Conservation (phyloP, 1,140 invertebrate species). For the Homalodisca vitripennis region DNA sequence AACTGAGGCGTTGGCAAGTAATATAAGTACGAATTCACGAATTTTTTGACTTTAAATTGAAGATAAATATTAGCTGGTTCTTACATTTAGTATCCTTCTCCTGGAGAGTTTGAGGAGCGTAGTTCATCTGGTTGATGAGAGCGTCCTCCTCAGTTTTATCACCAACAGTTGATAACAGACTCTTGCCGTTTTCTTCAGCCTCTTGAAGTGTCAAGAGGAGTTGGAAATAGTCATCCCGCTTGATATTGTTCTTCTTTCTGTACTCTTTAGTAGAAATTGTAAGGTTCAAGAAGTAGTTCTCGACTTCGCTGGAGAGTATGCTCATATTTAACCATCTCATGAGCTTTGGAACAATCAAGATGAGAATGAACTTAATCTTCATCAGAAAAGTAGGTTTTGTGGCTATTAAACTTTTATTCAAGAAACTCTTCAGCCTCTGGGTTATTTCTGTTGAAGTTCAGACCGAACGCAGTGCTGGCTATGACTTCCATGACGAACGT, state of each 20-base stretch:
- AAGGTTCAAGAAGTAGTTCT: conserved; percentile 41
- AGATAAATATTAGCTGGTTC: too few species aligned
- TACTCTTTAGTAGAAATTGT: conserved; percentile 47
- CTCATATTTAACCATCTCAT: not conserved
- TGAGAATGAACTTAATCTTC: conserved; percentile 24
- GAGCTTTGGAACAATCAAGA: conserved; percentile 16
- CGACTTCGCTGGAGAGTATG: conserved; percentile 33
- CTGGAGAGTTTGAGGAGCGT: not conserved
- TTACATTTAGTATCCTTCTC: too few species aligned
- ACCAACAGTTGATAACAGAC: not conserved
- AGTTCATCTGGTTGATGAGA: conserved; percentile 24
- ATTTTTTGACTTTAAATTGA: too few species aligned
- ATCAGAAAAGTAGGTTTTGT: not conserved
- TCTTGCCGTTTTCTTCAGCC: not conserved
- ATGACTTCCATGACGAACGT: conserved; percentile 44
- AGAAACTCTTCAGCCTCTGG: not conserved
- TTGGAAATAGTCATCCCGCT: conserved; percentile 49
- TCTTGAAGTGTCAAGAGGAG: conserved; percentile 41
- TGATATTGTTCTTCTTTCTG: conserved; percentile 48
- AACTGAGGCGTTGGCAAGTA: too few species aligned
- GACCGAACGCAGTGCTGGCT: conserved; percentile 47
- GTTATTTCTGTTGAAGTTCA: conserved; percentile 31
- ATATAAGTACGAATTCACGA: too few species aligned
- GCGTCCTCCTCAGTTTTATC: conserved; percentile 12
- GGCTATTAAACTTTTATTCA: not conserved